Evolutionary conservation across 2,113 vertebrate genomes (phyloP).

Genomic region (Dissostichus mawsoni): DNA sequence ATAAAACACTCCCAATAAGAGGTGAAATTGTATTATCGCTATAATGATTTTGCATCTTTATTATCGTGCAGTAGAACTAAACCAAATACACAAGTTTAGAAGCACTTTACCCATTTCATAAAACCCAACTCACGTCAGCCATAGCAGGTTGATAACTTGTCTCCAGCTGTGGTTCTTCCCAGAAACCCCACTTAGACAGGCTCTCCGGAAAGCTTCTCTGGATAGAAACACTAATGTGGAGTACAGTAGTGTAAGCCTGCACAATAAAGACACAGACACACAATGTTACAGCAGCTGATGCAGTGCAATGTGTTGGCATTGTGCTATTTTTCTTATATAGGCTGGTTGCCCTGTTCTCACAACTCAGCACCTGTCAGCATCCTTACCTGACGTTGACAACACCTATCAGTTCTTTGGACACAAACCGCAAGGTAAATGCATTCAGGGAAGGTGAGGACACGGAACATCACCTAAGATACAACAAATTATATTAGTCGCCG

Average conservation of each 20-base stretch:
- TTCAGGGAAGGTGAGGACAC: constrained; percentile 93
- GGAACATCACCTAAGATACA: constrained; percentile 89
- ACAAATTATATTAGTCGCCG: neutral
- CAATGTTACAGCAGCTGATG: neutral
- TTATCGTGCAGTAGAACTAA: no score
- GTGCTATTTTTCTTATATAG: neutral
- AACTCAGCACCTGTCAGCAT: neutral
- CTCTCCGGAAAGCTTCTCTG: constrained; percentile 95
- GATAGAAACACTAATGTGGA: constrained; percentile 93
- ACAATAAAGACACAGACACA: constrained; percentile 24
- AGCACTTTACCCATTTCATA: neutral
- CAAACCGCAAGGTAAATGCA: constrained; percentile 94
- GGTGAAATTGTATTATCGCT: no score
- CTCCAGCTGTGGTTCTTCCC: constrained; percentile 89
- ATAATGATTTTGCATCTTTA: no score
- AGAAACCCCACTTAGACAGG: constrained; percentile 89
- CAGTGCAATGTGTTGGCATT: neutral
- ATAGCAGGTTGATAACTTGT: constrained; percentile 92
- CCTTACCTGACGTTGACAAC: constrained; percentile 94
- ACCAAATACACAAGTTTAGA: neutral
- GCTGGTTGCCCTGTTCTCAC: neutral
- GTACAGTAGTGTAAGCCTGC: constrained; percentile 93
- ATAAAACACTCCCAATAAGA: no score
- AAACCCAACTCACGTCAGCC: constrained; percentile 90
- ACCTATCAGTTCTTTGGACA: constrained; percentile 93